Evolutionary conservation across 2,888 invertebrate genomes (phyloP).

Genomic region (Xestia xanthographa): DNA sequence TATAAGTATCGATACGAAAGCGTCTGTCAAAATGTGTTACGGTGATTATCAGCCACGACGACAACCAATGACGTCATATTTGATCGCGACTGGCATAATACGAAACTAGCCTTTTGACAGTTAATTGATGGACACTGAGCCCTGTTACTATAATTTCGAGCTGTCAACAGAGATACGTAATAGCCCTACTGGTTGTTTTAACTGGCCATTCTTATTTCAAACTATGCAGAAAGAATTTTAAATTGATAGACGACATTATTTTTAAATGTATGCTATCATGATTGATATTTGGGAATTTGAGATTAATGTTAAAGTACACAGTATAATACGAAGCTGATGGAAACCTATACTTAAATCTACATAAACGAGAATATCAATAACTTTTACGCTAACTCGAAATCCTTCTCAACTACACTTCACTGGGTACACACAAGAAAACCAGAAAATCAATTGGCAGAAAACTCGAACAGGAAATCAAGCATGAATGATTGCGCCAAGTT

Average conservation of each 20-base stretch:
- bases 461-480: conserved; percentile 39
- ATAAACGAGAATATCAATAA: conserved; percentile 13
- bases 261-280: neutral
- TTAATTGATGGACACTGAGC: no score
- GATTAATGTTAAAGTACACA: neutral
- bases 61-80: no score
- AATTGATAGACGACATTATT: accelerated
- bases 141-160: no score
- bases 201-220: neutral
- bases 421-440: conserved; percentile 22
- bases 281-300: neutral
- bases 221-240: neutral
- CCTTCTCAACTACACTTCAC: conserved; percentile 27
- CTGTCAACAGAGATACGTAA: no score
- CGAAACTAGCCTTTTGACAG: no score
- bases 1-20: no score
- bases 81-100: no score
- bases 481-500: conserved; percentile 49
- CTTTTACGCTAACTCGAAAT: conserved; percentile 4
- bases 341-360: neutral
- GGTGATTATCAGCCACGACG: no score
- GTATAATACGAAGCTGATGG: no score
- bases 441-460: conserved; percentile 52
- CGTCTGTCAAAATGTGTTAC: no score
- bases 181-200: neutral